These are phyloP conservation scores for Equus quagga DNA, from an alignment of 2,113 vertebrate species.

Conservation along the genomic window DNA sequence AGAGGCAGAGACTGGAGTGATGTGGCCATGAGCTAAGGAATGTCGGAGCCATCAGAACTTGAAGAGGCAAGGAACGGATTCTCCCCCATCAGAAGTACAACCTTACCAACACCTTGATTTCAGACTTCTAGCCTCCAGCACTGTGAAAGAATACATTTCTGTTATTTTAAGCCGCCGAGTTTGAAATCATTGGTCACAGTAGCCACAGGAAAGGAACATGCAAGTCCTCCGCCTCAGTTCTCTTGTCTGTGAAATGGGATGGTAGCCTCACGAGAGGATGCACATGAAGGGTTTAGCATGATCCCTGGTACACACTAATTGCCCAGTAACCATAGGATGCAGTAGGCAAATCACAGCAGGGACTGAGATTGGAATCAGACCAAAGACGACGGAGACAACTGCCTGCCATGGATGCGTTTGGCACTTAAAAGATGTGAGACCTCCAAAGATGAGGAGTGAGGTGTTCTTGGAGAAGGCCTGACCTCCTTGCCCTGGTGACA, in stretches of 20 bases:
- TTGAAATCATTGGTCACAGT: neutral
- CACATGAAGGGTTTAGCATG: neutral
- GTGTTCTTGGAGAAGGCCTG: neutral
- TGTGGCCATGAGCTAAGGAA: neutral
- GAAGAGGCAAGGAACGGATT: neutral
- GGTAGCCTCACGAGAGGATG: neutral
- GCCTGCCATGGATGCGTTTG: accelerated
- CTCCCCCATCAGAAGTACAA: neutral
- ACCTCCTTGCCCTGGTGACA: neutral
- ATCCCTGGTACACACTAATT: neutral
- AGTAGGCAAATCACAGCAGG: neutral
- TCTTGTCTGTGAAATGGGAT: neutral
- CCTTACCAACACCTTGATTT: neutral
- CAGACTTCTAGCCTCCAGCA: neutral
- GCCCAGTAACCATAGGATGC: neutral
- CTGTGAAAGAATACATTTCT: neutral
- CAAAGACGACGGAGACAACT: neutral
- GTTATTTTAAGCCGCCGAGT: neutral
- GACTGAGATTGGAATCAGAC: neutral
- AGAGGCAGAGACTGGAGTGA: neutral
- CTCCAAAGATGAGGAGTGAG: neutral
- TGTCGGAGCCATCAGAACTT: neutral
- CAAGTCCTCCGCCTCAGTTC: neutral
- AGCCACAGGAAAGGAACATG: neutral
- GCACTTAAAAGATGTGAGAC: neutral